Conservation (phyloP, 1,140 invertebrate species). For the Penaeus japonicus region DNA sequence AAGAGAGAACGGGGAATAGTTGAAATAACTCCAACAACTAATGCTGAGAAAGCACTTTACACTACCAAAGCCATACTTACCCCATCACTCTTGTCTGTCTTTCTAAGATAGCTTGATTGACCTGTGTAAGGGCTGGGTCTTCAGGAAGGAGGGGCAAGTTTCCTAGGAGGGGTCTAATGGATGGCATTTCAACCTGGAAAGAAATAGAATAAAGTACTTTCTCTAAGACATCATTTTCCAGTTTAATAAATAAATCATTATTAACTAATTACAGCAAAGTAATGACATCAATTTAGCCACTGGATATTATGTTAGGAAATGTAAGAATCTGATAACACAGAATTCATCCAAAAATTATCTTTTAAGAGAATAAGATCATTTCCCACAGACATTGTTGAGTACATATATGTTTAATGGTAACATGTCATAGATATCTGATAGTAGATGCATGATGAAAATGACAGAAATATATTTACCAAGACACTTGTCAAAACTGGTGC, state of each 20-base stretch:
- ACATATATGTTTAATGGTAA: background rate
- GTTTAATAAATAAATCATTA: too few species aligned
- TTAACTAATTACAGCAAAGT: too few species aligned
- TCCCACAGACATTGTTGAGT: conserved; percentile 58
- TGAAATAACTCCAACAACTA: background rate
- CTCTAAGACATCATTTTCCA: too few species aligned
- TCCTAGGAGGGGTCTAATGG: conserved; percentile 30
- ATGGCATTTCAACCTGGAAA: conserved; percentile 33
- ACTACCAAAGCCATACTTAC: background rate
- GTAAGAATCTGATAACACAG: too few species aligned
- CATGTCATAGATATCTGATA: conserved; percentile 69
- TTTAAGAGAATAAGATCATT: background rate
- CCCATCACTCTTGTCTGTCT: conserved; percentile 1
- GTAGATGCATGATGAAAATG: too few species aligned
- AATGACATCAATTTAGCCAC: too few species aligned
- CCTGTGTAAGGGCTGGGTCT: conserved; percentile 1
- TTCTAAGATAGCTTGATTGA: conserved; percentile 35
- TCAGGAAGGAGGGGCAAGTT: conserved; percentile 36
- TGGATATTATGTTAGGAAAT: too few species aligned
- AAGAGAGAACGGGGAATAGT: background rate
- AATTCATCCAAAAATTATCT: background rate
- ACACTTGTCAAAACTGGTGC: conserved; percentile 81
- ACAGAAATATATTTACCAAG: conserved; percentile 85
- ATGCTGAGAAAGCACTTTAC: background rate
- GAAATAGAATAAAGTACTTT: background rate